phyloP scores from a whole-genome alignment of 2,797 vertebrate species.

The Spinus pinus region DNA sequence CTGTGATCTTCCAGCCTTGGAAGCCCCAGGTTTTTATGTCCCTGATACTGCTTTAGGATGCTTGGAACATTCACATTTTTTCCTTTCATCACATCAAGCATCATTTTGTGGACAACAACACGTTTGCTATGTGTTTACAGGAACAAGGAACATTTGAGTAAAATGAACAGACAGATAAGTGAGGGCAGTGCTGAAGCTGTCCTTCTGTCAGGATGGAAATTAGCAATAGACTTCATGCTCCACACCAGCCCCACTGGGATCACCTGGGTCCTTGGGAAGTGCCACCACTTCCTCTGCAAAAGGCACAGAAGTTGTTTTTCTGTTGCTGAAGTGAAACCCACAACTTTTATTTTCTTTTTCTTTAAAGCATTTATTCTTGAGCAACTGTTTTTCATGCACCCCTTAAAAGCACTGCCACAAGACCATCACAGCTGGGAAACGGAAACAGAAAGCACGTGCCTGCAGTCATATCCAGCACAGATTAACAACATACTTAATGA shows the following conservation, averaged over 20 bases:
- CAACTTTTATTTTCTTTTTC: not conserved
- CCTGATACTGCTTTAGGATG: not conserved
- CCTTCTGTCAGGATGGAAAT: constrained; percentile 14
- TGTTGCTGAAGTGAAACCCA: not conserved
- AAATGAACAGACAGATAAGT: constrained; percentile 3
- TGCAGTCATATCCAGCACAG: not conserved
- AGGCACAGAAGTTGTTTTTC: not conserved
- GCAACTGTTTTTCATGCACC: not conserved
- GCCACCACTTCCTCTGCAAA: not conserved
- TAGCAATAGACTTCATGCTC: not conserved
- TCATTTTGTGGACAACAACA: not conserved
- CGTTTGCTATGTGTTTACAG: not conserved
- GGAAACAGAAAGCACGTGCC: not conserved
- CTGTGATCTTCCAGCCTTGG: not conserved
- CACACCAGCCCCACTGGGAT: not conserved
- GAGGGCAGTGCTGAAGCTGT: constrained; percentile 11
- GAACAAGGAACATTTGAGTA: not conserved
- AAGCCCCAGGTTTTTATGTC: not conserved
- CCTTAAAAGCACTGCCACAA: not conserved
- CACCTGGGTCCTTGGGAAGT: not conserved
- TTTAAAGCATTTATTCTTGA: not conserved
- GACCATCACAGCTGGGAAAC: not conserved
- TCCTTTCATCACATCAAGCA: not conserved
- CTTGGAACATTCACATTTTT: not conserved
- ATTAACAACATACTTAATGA: not conserved